These are phyloP conservation scores for Helogale parvula DNA, from an alignment of 2,113 vertebrate genomes.

Conservation along the genomic window DNA sequence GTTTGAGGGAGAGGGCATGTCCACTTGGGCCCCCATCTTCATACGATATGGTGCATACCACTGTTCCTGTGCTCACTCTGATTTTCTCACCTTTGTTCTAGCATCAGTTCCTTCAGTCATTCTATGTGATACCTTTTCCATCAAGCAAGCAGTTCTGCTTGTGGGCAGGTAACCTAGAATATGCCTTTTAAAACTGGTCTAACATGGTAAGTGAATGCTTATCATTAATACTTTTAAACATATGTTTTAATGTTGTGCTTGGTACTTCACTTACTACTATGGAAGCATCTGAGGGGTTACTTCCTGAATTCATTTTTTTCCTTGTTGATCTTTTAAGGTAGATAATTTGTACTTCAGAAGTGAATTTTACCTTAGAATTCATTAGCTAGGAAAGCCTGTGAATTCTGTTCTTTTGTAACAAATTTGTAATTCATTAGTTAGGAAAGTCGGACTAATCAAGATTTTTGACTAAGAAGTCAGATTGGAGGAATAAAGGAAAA, in stretches of 20 bases:
- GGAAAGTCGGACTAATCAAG: slow-evolving; percentile 17
- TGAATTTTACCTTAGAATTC: slow-evolving; percentile 33
- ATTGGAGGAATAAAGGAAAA: not conserved
- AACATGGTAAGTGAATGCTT: not conserved
- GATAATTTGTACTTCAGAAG: slow-evolving; percentile 26
- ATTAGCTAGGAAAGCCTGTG: not conserved
- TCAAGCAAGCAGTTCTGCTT: not conserved
- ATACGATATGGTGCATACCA: not conserved
- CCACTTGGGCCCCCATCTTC: not conserved
- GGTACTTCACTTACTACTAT: not conserved
- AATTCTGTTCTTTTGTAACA: not conserved
- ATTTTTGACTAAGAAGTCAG: slow-evolving; percentile 36
- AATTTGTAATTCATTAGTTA: not conserved
- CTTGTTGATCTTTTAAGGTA: not conserved
- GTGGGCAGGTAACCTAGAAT: not conserved
- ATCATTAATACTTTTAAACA: not conserved
- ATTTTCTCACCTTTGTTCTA: not conserved
- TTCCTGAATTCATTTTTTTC: not conserved
- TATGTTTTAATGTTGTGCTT: not conserved
- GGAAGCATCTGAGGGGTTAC: not conserved
- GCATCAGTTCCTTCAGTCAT: not conserved
- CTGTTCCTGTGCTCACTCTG: not conserved
- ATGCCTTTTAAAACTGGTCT: not conserved
- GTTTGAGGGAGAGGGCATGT: not conserved
- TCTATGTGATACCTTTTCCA: not conserved